These are phyloP conservation scores for Dryobates pubescens DNA, from an alignment of 2,797 vertebrate species.

Conservation along the genomic window DNA sequence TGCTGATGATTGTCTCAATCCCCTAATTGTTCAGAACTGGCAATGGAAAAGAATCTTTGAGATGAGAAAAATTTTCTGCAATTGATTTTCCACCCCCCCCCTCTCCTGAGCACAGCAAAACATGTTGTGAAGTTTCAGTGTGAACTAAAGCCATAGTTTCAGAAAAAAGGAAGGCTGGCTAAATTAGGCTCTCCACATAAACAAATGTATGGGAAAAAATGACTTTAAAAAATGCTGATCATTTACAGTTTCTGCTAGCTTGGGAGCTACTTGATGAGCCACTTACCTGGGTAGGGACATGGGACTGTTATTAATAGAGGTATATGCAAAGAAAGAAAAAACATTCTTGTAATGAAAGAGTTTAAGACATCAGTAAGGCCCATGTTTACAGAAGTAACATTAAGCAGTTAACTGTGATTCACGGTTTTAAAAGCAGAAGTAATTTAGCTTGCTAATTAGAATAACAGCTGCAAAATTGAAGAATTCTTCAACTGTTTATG, in stretches of 20 bases:
- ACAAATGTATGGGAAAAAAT: background rate
- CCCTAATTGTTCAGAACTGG: background rate
- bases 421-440: background rate
- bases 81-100: background rate
- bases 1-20: too few relatives aligned
- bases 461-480: conserved; percentile 23
- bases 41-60: background rate
- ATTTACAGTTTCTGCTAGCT: background rate
- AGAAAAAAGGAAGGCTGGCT: background rate
- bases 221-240: background rate
- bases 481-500: conserved; percentile 33
- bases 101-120: background rate
- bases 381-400: background rate
- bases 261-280: background rate
- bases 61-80: background rate
- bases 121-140: background rate
- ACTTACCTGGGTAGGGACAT: background rate
- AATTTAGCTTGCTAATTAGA: conserved; percentile 31
- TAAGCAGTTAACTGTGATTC: conserved; percentile 23
- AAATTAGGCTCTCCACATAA: background rate
- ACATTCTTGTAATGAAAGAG: background rate
- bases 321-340: background rate
- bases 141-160: background rate
- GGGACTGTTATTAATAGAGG: background rate
- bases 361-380: background rate